Percentiles rank a stretch among this genome's conserved stretches.
phyloP scores from a whole-genome alignment of 2,113 vertebrate genomes.

The Melanocharis versteri region DNA sequence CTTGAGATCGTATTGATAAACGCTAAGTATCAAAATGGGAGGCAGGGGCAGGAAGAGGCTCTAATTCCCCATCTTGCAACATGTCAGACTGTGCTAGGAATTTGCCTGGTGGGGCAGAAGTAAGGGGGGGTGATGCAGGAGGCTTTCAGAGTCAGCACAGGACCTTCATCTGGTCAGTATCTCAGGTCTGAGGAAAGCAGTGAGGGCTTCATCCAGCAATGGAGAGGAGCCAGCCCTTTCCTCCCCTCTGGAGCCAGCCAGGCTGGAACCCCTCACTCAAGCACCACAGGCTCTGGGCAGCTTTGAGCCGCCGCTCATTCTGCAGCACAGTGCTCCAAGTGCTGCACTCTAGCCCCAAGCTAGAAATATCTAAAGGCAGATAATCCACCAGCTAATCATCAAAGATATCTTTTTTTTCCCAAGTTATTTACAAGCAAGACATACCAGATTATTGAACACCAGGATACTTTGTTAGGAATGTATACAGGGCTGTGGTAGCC shows the following conservation, averaged over 20 bases:
- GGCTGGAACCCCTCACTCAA: background rate
- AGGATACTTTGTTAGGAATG: background rate
- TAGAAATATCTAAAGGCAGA: background rate
- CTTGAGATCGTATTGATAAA: background rate
- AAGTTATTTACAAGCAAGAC: background rate
- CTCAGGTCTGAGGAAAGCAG: background rate
- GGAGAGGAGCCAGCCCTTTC: background rate
- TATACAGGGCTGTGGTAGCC: background rate
- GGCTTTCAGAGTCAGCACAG: background rate
- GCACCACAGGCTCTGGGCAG: background rate
- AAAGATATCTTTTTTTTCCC: background rate
- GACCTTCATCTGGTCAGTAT: background rate
- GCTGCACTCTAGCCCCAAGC: background rate
- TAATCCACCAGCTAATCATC: background rate
- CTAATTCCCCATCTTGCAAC: background rate
- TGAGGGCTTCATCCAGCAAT: background rate
- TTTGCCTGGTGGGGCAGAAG: background rate
- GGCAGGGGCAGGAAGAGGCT: background rate
- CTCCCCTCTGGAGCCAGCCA: background rate
- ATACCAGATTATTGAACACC: background rate
- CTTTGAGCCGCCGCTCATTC: background rate
- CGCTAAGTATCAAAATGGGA: background rate
- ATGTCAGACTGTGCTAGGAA: background rate
- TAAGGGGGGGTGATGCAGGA: background rate
- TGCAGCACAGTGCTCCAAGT: background rate